Percentiles rank a stretch among this genome's conserved stretches.
Conservation (phyloP, 2,113 vertebrate genomes). For the Hystrix brachyura region DNA sequence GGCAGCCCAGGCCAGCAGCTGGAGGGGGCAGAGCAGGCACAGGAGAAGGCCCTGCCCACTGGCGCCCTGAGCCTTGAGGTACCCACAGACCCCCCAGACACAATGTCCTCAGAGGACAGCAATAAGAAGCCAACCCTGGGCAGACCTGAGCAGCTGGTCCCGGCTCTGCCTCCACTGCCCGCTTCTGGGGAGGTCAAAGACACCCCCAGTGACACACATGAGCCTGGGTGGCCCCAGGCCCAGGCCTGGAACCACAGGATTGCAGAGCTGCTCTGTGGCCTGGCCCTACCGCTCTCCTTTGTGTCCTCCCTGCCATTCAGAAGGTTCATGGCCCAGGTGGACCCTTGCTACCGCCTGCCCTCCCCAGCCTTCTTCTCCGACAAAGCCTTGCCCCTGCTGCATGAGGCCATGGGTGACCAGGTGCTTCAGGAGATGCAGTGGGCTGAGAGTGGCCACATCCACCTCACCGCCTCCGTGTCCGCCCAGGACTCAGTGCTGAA, state of each 20-base stretch:
- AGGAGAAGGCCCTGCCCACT: not conserved
- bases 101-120: not conserved
- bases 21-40: not conserved
- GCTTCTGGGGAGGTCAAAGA: fast-evolving
- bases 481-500: not conserved
- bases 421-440: conserved; percentile 55
- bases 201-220: not conserved
- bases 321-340: conserved; percentile 58
- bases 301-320: conserved; percentile 59
- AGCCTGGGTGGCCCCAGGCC: not conserved
- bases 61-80: fast-evolving
- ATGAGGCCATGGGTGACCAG: not conserved
- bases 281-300: conserved; percentile 33
- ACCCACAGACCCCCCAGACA: fast-evolving
- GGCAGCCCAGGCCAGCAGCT: fast-evolving
- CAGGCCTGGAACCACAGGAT: conserved; percentile 61
- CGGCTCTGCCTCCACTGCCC: not conserved
- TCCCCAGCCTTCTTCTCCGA: conserved; percentile 5
- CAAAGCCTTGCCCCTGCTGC: conserved; percentile 60
- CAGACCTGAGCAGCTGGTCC: not conserved
- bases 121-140: fast-evolving
- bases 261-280: conserved; percentile 49
- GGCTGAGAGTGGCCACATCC: not conserved
- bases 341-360: conserved; percentile 41
- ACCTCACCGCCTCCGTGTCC: not conserved